Evolutionary conservation across 2,113 vertebrate genomes (phyloP).

Genomic region (Larimichthys crocea): DNA sequence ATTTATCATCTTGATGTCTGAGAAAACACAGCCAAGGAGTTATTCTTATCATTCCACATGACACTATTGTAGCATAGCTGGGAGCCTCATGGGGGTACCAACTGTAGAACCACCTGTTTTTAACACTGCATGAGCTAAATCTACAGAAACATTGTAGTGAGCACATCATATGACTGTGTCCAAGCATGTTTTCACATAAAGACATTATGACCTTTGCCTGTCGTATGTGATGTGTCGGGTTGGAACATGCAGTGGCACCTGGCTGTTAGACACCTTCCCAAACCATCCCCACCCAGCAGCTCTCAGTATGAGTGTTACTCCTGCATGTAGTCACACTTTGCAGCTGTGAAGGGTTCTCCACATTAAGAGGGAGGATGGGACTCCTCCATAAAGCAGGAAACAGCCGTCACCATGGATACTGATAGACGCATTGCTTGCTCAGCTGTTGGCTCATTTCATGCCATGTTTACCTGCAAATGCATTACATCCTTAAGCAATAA

Average conservation of each 20-base stretch:
- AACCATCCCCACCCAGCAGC: not conserved
- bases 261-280: not conserved
- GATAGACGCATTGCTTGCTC: constrained; percentile 40
- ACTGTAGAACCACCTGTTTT: not conserved
- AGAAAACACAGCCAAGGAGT: not conserved
- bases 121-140: not conserved
- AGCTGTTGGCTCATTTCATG: constrained; percentile 39
- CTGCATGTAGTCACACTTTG: constrained; percentile 19
- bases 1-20: not conserved
- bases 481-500: not conserved
- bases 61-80: not conserved
- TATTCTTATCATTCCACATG: not conserved
- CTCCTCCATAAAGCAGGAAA: constrained; percentile 14
- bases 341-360: constrained; percentile 19
- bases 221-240: not conserved
- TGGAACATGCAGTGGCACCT: no score
- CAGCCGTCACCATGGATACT: constrained; percentile 50
- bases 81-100: not conserved
- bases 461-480: constrained; percentile 3
- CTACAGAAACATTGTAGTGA: no score
- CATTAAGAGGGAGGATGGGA: constrained; percentile 7
- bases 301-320: constrained; percentile 9
- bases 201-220: not conserved
- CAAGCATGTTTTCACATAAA: not conserved
- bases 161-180: no score